These are phyloP conservation scores for Chloroceryle aenea DNA, from an alignment of 2,113 vertebrate genomes.

Conservation along the genomic window DNA sequence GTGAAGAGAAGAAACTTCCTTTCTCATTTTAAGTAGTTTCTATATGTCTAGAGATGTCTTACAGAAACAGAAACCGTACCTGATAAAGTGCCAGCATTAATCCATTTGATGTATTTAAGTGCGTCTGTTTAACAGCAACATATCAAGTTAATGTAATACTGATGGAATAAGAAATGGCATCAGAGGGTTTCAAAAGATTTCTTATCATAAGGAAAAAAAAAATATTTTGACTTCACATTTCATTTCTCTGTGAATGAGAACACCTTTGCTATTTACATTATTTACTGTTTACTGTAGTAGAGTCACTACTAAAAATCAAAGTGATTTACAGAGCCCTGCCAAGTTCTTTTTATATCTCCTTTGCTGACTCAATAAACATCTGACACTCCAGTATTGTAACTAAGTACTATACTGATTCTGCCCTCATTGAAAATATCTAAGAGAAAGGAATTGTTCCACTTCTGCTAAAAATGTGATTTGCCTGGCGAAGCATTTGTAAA, in stretches of 20 bases:
- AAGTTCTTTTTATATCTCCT: slow-evolving; percentile 64
- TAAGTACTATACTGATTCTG: slow-evolving; percentile 43
- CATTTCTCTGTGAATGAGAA: slow-evolving; percentile 62
- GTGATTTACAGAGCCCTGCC: slow-evolving; percentile 67
- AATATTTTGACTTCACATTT: slow-evolving; percentile 61
- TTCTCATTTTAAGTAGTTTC: slow-evolving; percentile 56
- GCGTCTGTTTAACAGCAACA: slow-evolving; percentile 64
- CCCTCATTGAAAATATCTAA: slow-evolving; percentile 47
- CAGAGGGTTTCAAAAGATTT: slow-evolving; percentile 60
- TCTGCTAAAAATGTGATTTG: slow-evolving; percentile 51
- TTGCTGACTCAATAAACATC: slow-evolving; percentile 61
- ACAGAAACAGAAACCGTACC: slow-evolving; percentile 72
- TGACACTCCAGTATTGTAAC: slow-evolving; percentile 55
- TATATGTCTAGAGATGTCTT: slow-evolving; percentile 62
- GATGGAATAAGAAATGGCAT: slow-evolving; percentile 70
- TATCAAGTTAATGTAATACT: slow-evolving; percentile 64
- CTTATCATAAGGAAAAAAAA: background rate
- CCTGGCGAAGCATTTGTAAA: slow-evolving; percentile 27
- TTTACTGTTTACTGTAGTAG: slow-evolving; percentile 66
- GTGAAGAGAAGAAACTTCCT: slow-evolving; percentile 7
- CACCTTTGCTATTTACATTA: slow-evolving; percentile 70
- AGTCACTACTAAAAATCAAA: slow-evolving; percentile 71
- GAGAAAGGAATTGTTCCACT: slow-evolving; percentile 45
- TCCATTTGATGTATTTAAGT: slow-evolving; percentile 74
- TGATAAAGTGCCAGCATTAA: slow-evolving; percentile 76